Conservation (phyloP, 2,797 vertebrate species). For the Syncerus caffer region DNA sequence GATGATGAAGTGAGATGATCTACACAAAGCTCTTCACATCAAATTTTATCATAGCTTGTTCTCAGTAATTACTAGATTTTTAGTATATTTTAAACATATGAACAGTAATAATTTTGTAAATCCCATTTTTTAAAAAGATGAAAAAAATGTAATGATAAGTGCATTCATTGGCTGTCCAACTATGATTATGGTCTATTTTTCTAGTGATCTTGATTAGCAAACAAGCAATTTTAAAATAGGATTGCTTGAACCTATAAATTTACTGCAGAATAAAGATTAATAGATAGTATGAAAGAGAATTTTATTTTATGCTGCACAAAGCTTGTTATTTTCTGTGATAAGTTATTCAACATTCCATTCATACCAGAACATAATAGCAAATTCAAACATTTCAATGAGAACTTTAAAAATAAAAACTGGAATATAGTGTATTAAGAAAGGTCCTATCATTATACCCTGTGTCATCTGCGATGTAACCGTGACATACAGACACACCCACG, state of each 20-base stretch:
- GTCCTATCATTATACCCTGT: background rate
- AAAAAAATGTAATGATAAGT: background rate
- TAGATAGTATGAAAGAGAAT: background rate
- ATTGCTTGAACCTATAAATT: background rate
- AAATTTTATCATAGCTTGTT: background rate
- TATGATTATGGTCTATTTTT: background rate
- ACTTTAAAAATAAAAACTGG: slow-evolving; percentile 5
- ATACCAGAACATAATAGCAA: background rate
- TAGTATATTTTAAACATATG: background rate
- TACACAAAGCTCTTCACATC: background rate
- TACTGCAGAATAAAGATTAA: background rate
- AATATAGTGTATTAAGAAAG: background rate
- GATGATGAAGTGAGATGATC: background rate
- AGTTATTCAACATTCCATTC: background rate
- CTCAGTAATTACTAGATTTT: background rate
- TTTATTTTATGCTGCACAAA: slow-evolving; percentile 1
- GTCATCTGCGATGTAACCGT: background rate
- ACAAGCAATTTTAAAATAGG: background rate
- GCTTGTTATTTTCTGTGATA: slow-evolving; percentile 21
- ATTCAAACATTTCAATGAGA: slow-evolving; percentile 10
- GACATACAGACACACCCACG: background rate
- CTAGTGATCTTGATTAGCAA: background rate
- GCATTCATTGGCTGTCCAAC: background rate
- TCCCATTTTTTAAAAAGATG: background rate
- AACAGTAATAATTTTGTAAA: background rate